Percentiles rank a stretch among this genome's conserved stretches.
These are phyloP conservation scores for Sebastes steindachneri DNA, from an alignment of 2,797 vertebrate species.

Conservation along the genomic window DNA sequence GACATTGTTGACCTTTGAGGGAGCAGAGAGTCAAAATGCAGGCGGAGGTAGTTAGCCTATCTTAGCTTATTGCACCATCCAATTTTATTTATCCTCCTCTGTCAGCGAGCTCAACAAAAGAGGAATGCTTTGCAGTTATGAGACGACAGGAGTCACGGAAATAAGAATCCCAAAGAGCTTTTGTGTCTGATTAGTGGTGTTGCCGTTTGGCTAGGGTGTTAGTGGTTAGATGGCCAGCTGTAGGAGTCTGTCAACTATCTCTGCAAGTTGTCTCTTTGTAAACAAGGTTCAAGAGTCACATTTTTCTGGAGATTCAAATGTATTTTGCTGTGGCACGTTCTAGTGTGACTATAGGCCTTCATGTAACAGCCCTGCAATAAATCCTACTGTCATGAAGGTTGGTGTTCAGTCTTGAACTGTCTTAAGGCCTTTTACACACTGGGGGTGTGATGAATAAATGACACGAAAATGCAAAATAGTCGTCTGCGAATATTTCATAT, in stretches of 20 bases:
- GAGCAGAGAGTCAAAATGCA: neutral
- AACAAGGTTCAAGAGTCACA: neutral
- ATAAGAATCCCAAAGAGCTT: neutral
- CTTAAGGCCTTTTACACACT: too few species aligned
- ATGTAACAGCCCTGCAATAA: neutral
- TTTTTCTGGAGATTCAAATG: neutral
- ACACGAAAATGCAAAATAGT: too few species aligned
- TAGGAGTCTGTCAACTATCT: neutral
- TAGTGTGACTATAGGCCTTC: neutral
- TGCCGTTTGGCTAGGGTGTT: neutral
- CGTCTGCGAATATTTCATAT: too few species aligned
- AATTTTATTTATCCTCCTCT: neutral
- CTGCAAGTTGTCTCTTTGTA: too few species aligned
- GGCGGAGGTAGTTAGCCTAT: neutral
- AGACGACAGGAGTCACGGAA: neutral
- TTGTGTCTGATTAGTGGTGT: neutral
- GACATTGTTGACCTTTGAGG: neutral
- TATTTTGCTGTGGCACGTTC: neutral
- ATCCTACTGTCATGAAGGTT: neutral
- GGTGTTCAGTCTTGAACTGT: too few species aligned
- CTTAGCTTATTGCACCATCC: neutral
- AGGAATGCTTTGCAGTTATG: neutral
- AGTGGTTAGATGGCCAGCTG: neutral
- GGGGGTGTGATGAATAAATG: too few species aligned
- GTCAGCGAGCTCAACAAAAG: neutral